Percentiles rank a stretch among this genome's conserved stretches.
Conservation (phyloP, 37 sponge, comb jelly and placozoan species). For the Aphrocallistes beatrix region DNA sequence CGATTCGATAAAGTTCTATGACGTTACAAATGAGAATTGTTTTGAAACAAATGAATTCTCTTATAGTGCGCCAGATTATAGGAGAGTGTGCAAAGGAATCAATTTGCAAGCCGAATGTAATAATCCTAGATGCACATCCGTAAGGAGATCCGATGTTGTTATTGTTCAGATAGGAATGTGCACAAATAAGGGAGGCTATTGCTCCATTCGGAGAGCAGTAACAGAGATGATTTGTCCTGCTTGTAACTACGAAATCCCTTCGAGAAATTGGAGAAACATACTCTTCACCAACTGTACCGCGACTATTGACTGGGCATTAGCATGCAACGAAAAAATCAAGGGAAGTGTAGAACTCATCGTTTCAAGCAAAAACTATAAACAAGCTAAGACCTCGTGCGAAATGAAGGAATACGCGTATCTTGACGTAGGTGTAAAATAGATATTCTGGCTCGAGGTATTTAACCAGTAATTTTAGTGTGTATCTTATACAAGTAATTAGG, state of each 20-base stretch:
- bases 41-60: background rate
- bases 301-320: background rate
- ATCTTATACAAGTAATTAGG: no score
- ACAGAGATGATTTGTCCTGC: background rate
- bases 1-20: background rate
- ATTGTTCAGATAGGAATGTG: background rate
- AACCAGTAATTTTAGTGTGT: no score
- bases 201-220: background rate
- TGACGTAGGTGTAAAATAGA: no score
- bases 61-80: background rate
- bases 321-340: no score
- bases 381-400: no score
- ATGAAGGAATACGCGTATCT: no score
- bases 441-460: no score
- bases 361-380: no score
- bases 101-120: background rate
- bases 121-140: background rate
- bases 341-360: no score
- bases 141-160: background rate
- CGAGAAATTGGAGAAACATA: background rate
- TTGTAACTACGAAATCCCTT: background rate
- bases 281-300: background rate
- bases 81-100: background rate
- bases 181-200: background rate
- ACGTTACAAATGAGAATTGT: background rate